Conservation (phyloP, 2,113 vertebrate genomes). For the Callocephalon fimbriatum region DNA sequence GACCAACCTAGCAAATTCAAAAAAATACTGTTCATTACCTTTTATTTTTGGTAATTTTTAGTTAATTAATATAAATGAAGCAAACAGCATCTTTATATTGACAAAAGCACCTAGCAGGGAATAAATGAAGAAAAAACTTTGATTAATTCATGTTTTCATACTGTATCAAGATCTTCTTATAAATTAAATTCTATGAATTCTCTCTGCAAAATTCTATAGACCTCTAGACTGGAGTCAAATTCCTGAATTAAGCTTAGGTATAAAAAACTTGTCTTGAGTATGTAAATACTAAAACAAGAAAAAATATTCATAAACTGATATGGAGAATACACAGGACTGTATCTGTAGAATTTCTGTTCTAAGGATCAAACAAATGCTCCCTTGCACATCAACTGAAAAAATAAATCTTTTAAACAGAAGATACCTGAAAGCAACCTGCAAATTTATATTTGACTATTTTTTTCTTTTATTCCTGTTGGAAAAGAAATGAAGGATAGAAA, state of each 20-base stretch:
- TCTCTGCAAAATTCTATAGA: neutral
- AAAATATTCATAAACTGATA: neutral
- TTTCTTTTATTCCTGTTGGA: neutral
- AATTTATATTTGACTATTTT: neutral
- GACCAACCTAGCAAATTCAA: neutral
- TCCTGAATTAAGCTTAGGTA: neutral
- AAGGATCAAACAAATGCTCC: neutral
- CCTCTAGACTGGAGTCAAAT: neutral
- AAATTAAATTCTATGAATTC: neutral
- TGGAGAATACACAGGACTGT: neutral
- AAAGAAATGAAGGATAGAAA: neutral
- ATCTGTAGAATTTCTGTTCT: neutral
- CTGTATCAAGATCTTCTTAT: neutral
- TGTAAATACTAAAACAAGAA: neutral
- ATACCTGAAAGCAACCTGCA: neutral
- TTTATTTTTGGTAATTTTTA: neutral
- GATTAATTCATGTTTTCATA: neutral
- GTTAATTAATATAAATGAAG: neutral
- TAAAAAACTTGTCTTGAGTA: neutral
- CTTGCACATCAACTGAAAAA: neutral
- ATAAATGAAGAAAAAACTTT: neutral
- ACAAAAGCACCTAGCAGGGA: neutral
- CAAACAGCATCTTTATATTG: neutral
- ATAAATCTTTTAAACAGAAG: neutral
- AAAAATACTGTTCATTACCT: neutral